These are phyloP conservation scores for Pachypanchax playfairii DNA, from an alignment of 2,113 vertebrate species.

Conservation along the genomic window DNA sequence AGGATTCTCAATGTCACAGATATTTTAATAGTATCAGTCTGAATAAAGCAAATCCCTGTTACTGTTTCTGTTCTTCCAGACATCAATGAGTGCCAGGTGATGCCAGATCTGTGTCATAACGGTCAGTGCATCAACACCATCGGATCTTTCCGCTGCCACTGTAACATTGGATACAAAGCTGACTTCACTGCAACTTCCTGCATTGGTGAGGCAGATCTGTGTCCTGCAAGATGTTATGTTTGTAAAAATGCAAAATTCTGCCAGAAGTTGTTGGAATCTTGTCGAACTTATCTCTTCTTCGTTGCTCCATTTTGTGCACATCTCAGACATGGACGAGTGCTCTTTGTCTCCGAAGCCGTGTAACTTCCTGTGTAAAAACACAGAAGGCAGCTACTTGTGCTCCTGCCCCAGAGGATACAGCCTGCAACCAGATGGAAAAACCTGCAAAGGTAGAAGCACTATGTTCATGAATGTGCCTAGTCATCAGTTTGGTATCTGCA, in stretches of 20 bases:
- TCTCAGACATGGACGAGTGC: conserved; percentile 91
- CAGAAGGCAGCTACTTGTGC: conserved; percentile 93
- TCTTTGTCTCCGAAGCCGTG: conserved; percentile 89
- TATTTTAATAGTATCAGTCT: neutral
- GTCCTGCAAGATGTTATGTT: neutral
- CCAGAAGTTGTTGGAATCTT: neutral
- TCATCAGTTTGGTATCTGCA: too few relatives aligned
- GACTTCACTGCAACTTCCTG: conserved; percentile 87
- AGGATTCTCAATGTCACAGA: neutral
- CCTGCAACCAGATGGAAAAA: conserved; percentile 90
- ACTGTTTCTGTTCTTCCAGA: conserved; percentile 72
- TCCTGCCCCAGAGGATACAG: conserved; percentile 91
- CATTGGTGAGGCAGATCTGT: conserved; percentile 78
- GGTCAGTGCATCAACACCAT: conserved; percentile 94
- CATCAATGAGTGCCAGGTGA: conserved; percentile 91
- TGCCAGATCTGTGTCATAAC: conserved; percentile 86
- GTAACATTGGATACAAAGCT: conserved; percentile 83
- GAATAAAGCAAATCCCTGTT: neutral
- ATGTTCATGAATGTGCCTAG: neutral
- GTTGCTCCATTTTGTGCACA: neutral
- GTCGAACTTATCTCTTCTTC: neutral
- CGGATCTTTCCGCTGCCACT: conserved; percentile 93
- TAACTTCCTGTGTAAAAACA: conserved; percentile 96
- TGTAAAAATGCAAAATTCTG: neutral
- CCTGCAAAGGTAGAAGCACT: conserved; percentile 87